Conservation (phyloP, 2,113 vertebrate genomes). For the Rhynchomys soricoides region DNA sequence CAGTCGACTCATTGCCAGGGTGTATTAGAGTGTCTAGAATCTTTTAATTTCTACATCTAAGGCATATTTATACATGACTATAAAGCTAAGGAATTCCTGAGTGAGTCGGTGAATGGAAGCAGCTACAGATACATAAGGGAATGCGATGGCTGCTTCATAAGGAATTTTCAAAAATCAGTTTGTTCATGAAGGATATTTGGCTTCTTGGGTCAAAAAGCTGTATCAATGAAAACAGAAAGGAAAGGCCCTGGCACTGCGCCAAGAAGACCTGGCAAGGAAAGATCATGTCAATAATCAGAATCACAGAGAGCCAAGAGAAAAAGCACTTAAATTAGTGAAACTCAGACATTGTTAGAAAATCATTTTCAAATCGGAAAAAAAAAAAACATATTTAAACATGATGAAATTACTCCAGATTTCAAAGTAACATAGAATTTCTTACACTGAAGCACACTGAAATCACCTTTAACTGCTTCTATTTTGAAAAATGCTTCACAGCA, state of each 20-base stretch:
- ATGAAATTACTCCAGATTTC: slow-evolving; percentile 24
- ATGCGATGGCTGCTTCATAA: slow-evolving; percentile 38
- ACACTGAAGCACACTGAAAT: slow-evolving; percentile 7
- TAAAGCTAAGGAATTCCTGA: slow-evolving; percentile 51
- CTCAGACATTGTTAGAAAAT: slow-evolving; percentile 67
- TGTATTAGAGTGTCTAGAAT: neutral
- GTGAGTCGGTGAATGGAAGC: slow-evolving; percentile 49
- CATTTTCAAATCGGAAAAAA: slow-evolving; percentile 43
- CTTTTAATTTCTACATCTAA: slow-evolving; percentile 23
- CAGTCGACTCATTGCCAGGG: neutral
- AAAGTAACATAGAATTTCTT: slow-evolving; percentile 16
- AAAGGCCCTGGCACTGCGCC: slow-evolving; percentile 39
- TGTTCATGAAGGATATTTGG: slow-evolving; percentile 61
- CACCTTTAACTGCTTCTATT: slow-evolving; percentile 33
- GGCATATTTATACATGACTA: neutral
- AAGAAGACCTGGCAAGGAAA: slow-evolving; percentile 47
- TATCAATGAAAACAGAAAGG: slow-evolving; percentile 60
- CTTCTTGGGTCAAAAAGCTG: slow-evolving; percentile 62
- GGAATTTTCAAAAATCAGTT: slow-evolving; percentile 58
- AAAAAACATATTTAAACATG: slow-evolving; percentile 1
- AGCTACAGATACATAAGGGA: neutral
- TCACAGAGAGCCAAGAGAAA: slow-evolving; percentile 54
- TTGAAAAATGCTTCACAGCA: slow-evolving; percentile 32
- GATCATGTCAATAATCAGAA: neutral
- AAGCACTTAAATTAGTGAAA: slow-evolving; percentile 56